These are phyloP conservation scores for Larimichthys polyactis DNA, from an alignment of 2,113 vertebrate species.

Conservation along the genomic window DNA sequence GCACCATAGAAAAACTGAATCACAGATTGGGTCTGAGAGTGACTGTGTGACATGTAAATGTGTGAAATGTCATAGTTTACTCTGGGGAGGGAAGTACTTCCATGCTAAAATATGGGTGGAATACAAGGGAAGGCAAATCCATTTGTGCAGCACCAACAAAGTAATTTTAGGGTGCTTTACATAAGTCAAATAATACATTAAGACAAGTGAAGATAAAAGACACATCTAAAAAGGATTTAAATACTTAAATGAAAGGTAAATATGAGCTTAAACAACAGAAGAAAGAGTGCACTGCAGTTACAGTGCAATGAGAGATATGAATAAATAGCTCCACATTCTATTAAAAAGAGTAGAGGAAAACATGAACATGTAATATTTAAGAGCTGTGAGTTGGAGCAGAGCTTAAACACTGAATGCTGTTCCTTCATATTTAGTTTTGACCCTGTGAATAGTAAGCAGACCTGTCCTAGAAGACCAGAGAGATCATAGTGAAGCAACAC, in stretches of 20 bases:
- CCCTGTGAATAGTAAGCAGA: background rate
- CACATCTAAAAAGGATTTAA: background rate
- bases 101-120: background rate
- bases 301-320: background rate
- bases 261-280: background rate
- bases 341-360: background rate
- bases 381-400: background rate
- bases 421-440: background rate
- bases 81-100: background rate
- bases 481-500: background rate
- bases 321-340: background rate
- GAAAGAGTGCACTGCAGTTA: background rate
- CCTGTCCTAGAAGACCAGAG: background rate
- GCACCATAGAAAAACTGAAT: conserved; percentile 7
- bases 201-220: background rate
- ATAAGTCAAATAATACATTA: background rate
- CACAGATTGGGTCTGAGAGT: background rate
- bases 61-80: background rate
- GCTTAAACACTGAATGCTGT: background rate
- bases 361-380: too few species aligned
- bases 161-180: background rate
- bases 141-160: background rate
- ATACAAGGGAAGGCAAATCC: background rate
- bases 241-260: background rate
- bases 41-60: background rate